Evolutionary conservation across 2,888 invertebrate species (phyloP), one percentile per base, ranked within the genome.

Genomic region (Caenorhabditis auriculariae): DNA sequence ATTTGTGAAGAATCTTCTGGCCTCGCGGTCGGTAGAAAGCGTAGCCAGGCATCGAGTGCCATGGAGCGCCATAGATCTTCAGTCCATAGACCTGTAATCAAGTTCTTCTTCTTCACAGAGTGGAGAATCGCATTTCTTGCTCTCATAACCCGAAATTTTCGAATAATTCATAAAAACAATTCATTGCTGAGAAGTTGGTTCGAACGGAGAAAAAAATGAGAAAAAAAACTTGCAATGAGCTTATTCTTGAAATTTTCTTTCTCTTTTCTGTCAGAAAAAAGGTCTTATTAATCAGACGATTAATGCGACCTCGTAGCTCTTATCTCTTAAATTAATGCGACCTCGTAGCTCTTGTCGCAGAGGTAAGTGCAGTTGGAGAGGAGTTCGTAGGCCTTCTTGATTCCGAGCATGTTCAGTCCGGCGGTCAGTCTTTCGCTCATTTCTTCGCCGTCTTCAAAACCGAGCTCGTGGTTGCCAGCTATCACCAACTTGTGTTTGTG

Each of bases 1-100:
- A 91, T 82, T 90, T 90, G 24, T 88, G 86, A 42, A 91, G 84
- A 77, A 89, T 89, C 24, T 86, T 84, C 66, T 85, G 83, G 5
- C 90, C 91, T 56, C 91, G 85, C 0, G 69, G 59, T 9, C 77
- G 69, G 48, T 69, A 80, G 69, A 80, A 80, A 5, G 78, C 73
- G 52, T 80, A 80, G 15, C 80, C 80, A n/a, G 76, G 77, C 78
- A 80, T 80, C 21, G 77, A 72, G 47, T 81, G 80, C 80, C 80
- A 81, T 9, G 80, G 80, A 7, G 80, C 65, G 19, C 80, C 80
- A 53, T 80, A 80, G 44, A 80, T 65, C 48, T 75, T 75, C 23
- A 81, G 45, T 12, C 80, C 80, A 59, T 61, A 78, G 7, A 62
- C 21, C 67, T 67, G 47, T 37, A 62, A n/a, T n/a, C n/a, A n/a